Evolutionary conservation across 2,888 invertebrate species (phyloP).

Genomic region (Xanthia icteritia): DNA sequence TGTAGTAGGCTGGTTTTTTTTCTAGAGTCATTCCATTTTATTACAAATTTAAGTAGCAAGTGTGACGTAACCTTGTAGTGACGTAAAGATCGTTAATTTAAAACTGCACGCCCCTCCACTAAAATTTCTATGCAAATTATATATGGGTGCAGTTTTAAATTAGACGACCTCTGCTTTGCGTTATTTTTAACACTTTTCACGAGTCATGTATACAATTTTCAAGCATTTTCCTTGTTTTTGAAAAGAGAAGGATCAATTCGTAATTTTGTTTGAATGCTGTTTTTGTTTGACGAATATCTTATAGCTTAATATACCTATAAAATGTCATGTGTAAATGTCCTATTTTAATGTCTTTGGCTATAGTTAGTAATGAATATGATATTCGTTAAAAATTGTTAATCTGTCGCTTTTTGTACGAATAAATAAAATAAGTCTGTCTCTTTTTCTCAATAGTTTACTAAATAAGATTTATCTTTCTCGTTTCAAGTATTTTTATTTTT

Average conservation of each 20-base stretch:
- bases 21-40: not conserved
- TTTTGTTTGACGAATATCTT: not conserved
- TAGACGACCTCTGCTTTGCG: not conserved
- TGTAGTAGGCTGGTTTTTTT: not conserved
- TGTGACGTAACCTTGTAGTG: not conserved
- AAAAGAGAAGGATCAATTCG: not conserved
- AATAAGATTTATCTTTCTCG: not conserved
- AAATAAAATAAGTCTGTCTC: not conserved
- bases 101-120: not conserved
- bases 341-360: not conserved
- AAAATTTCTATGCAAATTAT: no score
- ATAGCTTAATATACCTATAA: not conserved
- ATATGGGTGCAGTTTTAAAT: no score
- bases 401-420: not conserved
- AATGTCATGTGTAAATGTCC: not conserved
- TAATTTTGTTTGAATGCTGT: not conserved
- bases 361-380: not conserved
- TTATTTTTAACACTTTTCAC: not conserved
- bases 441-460: not conserved
- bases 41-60: not conserved
- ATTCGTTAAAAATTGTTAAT: not conserved
- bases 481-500: not conserved
- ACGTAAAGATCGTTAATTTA: not conserved
- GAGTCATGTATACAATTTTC: not conserved
- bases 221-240: not conserved